A percentile compares a stretch with the other conserved stretches of the same genome.
These are phyloP conservation scores for Chrysemys picta DNA, from an alignment of 2,113 vertebrate genomes.

Conservation along the genomic window DNA sequence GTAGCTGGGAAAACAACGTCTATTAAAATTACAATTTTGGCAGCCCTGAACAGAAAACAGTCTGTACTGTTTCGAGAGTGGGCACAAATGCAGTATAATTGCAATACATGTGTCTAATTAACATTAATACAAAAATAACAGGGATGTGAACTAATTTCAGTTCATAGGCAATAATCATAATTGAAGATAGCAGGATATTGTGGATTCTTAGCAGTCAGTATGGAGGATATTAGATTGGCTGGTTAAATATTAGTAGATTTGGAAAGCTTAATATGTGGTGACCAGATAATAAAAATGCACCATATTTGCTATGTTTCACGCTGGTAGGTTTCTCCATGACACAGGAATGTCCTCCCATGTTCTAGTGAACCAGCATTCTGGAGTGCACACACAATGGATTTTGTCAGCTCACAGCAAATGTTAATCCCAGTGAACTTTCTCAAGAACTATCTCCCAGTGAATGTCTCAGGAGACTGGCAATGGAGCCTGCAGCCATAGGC, in stretches of 20 bases:
- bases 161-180: neutral
- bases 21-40: neutral
- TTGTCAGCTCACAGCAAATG: neutral
- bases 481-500: neutral
- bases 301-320: rapidly evolving
- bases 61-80: neutral
- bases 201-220: neutral
- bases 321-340: neutral
- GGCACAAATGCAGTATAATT: neutral
- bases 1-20: neutral
- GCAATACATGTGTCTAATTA: no score
- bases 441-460: neutral
- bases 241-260: neutral
- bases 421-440: neutral
- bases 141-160: neutral
- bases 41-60: neutral
- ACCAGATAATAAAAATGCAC: rapidly evolving
- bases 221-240: neutral
- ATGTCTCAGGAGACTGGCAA: rapidly evolving
- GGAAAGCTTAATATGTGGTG: neutral
- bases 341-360: neutral
- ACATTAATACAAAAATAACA: neutral
- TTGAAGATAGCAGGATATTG: neutral
- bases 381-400: rapidly evolving
- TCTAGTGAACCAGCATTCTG: neutral